Percentiles rank a stretch among this genome's conserved stretches.
Evolutionary conservation across 2,888 invertebrate genomes (phyloP).

Genomic region (Falcaria lacertinaria): DNA sequence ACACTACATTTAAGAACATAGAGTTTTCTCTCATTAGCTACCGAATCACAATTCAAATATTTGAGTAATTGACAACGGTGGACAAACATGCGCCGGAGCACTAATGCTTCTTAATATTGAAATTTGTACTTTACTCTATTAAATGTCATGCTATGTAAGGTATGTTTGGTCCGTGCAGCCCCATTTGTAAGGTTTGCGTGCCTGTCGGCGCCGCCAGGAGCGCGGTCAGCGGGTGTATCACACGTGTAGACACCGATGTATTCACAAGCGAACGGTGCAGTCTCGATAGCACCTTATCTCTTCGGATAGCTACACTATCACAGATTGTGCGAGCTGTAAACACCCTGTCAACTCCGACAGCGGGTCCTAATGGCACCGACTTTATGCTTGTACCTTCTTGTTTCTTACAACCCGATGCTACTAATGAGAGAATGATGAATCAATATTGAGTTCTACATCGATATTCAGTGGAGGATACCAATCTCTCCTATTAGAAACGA

Average conservation of each 20-base stretch:
- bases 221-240: background rate
- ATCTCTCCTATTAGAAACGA: slow-evolving; percentile 43
- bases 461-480: slow-evolving; percentile 10
- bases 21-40: slow-evolving; percentile 78
- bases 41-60: slow-evolving; percentile 79
- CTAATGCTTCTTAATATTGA: slow-evolving; percentile 73
- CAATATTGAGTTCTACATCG: slow-evolving; percentile 9
- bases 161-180: slow-evolving; percentile 76
- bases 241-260: too few relatives aligned
- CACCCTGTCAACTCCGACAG: slow-evolving; percentile 16
- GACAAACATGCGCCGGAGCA: slow-evolving; percentile 76
- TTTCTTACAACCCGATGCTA: slow-evolving; percentile 50
- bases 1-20: slow-evolving; percentile 77
- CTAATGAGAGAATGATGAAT: slow-evolving; percentile 37
- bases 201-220: slow-evolving; percentile 7
- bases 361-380: slow-evolving; percentile 28
- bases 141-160: slow-evolving; percentile 66
- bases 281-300: background rate
- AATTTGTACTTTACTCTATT: slow-evolving; percentile 77
- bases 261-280: too few relatives aligned
- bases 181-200: slow-evolving; percentile 41
- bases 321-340: background rate
- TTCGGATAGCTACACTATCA: background rate
- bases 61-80: slow-evolving; percentile 79
- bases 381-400: slow-evolving; percentile 25